Conservation (phyloP, 2,113 vertebrate genomes). For the Osmerus eperlanus region DNA sequence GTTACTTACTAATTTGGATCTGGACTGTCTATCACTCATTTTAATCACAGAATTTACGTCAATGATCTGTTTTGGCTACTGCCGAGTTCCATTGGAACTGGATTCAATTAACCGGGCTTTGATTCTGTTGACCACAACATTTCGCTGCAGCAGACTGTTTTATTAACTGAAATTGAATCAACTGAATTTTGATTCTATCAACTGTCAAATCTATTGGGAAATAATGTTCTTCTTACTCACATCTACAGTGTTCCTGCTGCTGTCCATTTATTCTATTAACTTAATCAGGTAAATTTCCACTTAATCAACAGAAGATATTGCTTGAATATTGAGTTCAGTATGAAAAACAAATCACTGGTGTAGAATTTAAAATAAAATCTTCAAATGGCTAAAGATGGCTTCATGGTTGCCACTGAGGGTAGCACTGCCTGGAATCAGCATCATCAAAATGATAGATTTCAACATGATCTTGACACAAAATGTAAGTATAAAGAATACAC, state of each 20-base stretch:
- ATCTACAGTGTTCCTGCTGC: not conserved
- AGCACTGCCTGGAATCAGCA: constrained; percentile 13
- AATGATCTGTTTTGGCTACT: not conserved
- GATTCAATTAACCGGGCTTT: not conserved
- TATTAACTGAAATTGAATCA: not conserved
- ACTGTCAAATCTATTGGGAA: not conserved
- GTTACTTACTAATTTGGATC: not conserved
- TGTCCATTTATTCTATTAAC: not conserved
- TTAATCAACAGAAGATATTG: not conserved
- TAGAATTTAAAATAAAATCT: not conserved
- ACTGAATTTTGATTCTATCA: not conserved
- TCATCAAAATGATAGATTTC: constrained; percentile 28
- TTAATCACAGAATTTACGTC: not conserved
- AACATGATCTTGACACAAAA: constrained; percentile 32
- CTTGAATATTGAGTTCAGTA: not conserved
- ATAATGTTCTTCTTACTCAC: not conserved
- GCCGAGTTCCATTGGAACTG: not conserved
- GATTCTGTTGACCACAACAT: too few species aligned
- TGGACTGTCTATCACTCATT: not conserved
- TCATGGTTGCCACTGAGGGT: too few species aligned
- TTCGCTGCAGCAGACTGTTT: not conserved
- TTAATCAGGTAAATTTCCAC: not conserved
- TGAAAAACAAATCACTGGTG: not conserved
- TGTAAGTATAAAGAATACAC: constrained; percentile 26
- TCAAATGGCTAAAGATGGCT: not conserved